These are phyloP conservation scores for Mesochorus sp. DNA, from an alignment of 2,888 invertebrate genomes.

Conservation along the genomic window DNA sequence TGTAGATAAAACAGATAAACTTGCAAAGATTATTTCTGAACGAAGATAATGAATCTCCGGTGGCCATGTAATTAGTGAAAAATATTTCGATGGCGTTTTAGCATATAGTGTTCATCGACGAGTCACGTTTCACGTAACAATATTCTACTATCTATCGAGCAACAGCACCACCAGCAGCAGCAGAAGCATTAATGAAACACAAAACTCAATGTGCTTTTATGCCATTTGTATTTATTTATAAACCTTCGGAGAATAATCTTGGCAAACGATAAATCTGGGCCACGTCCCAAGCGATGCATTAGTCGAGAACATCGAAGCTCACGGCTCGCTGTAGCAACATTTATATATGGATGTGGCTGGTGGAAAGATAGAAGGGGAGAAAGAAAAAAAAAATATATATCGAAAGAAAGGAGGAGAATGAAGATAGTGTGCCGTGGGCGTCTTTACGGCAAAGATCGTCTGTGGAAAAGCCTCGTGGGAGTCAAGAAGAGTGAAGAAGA, in stretches of 20 bases:
- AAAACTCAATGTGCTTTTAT: conserved; percentile 19
- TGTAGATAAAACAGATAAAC: background rate
- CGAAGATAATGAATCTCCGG: conserved; percentile 38
- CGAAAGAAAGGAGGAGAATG: conserved; percentile 54
- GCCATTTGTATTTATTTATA: conserved; percentile 55
- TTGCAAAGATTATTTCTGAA: too few relatives aligned
- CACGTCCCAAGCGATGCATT: conserved; percentile 60
- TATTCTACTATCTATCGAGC: conserved; percentile 27
- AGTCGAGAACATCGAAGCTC: conserved; percentile 46
- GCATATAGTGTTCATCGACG: conserved; percentile 37
- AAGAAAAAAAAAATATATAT: too few relatives aligned
- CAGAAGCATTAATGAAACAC: conserved; percentile 29
- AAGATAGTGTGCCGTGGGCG: conserved; percentile 54
- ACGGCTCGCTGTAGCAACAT: conserved; percentile 25
- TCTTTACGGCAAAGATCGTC: conserved; percentile 53
- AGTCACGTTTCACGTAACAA: conserved; percentile 5
- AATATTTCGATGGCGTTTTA: background rate
- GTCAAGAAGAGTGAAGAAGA: conserved; percentile 40
- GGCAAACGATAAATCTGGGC: conserved; percentile 57
- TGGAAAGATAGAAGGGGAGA: conserved; percentile 15
- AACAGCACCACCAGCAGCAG: too few relatives aligned
- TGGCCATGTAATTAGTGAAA: conserved; percentile 11
- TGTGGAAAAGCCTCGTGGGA: conserved; percentile 49
- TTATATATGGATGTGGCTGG: conserved; percentile 35
- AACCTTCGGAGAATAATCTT: conserved; percentile 60